Base-by-base conservation (phyloP, 2,113 vertebrate species). In the Opisthocomus hoazin region DNA sequence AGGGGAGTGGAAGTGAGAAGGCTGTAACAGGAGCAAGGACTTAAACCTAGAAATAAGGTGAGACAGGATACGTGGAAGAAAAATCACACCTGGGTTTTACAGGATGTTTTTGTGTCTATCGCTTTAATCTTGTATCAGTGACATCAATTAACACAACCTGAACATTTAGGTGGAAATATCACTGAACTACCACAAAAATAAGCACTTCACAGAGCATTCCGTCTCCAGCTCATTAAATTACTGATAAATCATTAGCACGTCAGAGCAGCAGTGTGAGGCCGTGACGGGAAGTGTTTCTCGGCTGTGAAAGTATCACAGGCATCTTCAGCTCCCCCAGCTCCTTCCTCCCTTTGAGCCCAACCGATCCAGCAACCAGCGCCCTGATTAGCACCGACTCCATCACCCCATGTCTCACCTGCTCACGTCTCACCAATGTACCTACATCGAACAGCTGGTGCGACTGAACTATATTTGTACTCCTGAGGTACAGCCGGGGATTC, bases 171-270 rank as follows among this genome's bases (percentile, higher is more conserved):
- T 77, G 66, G 91, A 61, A 90, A 66, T 8, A 90, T 46, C 81
- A 86, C 0, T 96, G 89, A 97, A 70, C 53, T 71, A 26, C 39
- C 83, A 74, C 65, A 68, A 79, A 85, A 84, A 82, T 11, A 41
- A 84, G 58, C 64, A 90, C 92, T 94, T 95, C 87, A 93, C 61
- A 96, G 65, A 90, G 58, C 84, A 77, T 12, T 64, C 64, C 3
- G 5, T 36, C 84, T 86, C 48, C 82, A 90, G 5, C 82, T 93
- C 94, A 68, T 94, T 85, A 92, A 89, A 60, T 36, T 50, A 82
- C 58, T 94, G 83, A 84, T 57, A 90, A 75, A 85, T 90, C 92
- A 96, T 96, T 95, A 96, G 89, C 96, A 96, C 37, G 7, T 75
- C 41, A n/a, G 41, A 54, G 63, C 64, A 45, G 45, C 46, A 21